Evolutionary conservation across 2,888 invertebrate genomes (phyloP).

Genomic region (Sphaerophoria taeniata): DNA sequence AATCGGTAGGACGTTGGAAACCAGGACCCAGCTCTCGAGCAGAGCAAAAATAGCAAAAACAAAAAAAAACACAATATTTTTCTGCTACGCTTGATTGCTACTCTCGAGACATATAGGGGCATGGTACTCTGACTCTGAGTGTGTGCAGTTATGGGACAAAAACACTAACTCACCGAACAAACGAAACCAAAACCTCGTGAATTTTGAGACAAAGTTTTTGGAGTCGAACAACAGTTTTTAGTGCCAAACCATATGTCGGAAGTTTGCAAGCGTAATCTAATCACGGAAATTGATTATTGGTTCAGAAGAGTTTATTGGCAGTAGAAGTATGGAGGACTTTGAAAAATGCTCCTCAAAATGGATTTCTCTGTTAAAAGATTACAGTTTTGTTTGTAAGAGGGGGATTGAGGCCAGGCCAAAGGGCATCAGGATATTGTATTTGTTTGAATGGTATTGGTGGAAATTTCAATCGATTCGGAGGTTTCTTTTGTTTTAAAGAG

Average conservation of each 20-base stretch:
- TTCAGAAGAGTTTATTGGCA: conserved; percentile 75
- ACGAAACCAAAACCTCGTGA: conserved; percentile 16
- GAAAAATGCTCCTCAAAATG: conserved; percentile 53
- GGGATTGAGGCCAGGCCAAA: conserved; percentile 5
- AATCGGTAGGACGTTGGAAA: conserved; percentile 49
- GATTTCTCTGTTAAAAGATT: conserved; percentile 41
- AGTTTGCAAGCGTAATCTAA: conserved; percentile 79
- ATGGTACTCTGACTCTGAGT: neutral
- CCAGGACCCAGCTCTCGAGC: conserved; percentile 21
- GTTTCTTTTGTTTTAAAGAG: neutral
- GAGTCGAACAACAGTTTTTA: conserved; percentile 61
- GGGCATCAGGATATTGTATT: neutral
- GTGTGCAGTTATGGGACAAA: conserved; percentile 37
- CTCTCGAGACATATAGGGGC: conserved; percentile 31
- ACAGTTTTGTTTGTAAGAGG: conserved; percentile 15
- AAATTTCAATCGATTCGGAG: conserved; percentile 8
- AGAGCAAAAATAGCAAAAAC: neutral
- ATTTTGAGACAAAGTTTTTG: conserved; percentile 61
- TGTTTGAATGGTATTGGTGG: neutral
- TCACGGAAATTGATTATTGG: conserved; percentile 80
- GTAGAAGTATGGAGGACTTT: conserved; percentile 39
- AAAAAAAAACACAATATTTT: conserved; percentile 59
- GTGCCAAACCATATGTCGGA: conserved; percentile 79
- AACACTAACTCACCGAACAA: conserved; percentile 26
- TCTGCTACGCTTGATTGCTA: conserved; percentile 64